Evolutionary conservation across 2,797 vertebrate species (phyloP).

Genomic region (Xerus rutilus): DNA sequence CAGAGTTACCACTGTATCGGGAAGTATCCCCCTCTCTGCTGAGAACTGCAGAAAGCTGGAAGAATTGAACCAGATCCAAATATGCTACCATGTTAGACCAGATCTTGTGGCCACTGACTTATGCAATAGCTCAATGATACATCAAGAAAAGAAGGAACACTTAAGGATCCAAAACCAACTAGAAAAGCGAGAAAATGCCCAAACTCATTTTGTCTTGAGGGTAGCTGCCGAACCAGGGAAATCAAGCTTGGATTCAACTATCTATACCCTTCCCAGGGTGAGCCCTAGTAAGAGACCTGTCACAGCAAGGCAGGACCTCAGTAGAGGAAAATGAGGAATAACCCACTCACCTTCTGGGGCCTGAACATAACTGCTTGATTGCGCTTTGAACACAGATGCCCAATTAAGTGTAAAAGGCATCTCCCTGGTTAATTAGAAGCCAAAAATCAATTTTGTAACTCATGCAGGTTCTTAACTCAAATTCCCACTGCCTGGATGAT

Average conservation of each 20-base stretch:
- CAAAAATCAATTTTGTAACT: not conserved
- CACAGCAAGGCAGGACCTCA: not conserved
- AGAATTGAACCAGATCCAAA: not conserved
- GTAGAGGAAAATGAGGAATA: not conserved
- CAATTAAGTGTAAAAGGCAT: not conserved
- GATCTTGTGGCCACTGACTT: not conserved
- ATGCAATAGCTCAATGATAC: not conserved
- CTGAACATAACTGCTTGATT: not conserved
- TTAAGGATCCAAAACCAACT: not conserved
- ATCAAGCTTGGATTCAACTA: not conserved
- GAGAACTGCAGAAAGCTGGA: not conserved
- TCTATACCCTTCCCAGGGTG: not conserved
- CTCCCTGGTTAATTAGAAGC: not conserved
- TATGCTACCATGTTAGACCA: rapidly evolving
- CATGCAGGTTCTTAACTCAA: not conserved
- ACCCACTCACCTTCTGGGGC: not conserved
- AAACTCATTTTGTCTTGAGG: not conserved
- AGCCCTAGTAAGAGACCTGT: not conserved
- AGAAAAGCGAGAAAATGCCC: not conserved
- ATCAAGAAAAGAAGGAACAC: not conserved
- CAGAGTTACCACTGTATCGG: not conserved
- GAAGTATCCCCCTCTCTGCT: too few relatives aligned
- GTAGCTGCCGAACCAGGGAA: not conserved
- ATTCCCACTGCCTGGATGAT: not conserved
- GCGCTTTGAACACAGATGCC: not conserved